phyloP scores from a whole-genome alignment of 2,888 invertebrate genomes.

The Trachelus tabidus region DNA sequence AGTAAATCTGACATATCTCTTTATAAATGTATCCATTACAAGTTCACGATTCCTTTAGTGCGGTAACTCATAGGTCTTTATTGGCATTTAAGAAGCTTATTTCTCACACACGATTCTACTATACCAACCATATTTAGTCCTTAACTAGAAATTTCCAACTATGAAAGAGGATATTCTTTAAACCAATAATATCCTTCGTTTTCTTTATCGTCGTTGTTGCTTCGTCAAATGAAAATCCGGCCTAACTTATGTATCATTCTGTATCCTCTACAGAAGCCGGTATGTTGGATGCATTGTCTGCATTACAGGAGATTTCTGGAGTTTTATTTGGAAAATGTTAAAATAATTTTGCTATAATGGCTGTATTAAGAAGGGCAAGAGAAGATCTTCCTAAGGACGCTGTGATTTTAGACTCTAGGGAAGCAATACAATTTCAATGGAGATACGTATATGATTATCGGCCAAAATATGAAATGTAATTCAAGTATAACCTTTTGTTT shows the following conservation, averaged over 20 bases:
- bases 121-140: not conserved
- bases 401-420: not conserved
- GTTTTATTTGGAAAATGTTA: not conserved
- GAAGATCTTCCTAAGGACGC: not conserved
- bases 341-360: not conserved
- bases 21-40: not conserved
- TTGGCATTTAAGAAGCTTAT: not conserved
- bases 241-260: not conserved
- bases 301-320: too few species aligned
- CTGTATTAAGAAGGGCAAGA: not conserved
- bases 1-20: not conserved
- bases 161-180: not conserved
- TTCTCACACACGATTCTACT: not conserved
- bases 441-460: not conserved
- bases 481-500: not conserved
- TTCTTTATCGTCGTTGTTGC: not conserved
- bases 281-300: not conserved
- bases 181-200: not conserved
- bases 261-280: not conserved
- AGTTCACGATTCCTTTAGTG: not conserved
- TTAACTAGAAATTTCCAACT: not conserved
- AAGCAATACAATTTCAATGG: not conserved
- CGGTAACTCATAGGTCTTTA: not conserved
- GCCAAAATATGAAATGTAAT: not conserved
- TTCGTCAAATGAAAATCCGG: not conserved